A percentile compares a stretch with the other conserved stretches of the same genome.
phyloP scores from a whole-genome alignment of 1,140 invertebrate species.

The Drosophila teissieri region DNA sequence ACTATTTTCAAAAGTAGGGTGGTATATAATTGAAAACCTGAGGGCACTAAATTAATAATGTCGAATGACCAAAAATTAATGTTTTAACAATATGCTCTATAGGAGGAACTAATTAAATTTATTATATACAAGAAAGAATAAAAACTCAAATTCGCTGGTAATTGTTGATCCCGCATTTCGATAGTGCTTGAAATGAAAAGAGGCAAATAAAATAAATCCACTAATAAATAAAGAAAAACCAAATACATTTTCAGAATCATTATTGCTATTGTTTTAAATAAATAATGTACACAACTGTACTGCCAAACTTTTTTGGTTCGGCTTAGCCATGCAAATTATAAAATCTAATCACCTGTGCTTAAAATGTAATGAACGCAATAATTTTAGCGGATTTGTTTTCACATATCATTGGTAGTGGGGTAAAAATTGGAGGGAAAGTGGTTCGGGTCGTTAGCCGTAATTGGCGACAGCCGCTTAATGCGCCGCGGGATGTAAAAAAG shows the following conservation, averaged over 20 bases:
- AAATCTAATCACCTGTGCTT: slow-evolving; percentile 84
- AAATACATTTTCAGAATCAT: slow-evolving; percentile 57
- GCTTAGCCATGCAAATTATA: slow-evolving; percentile 62
- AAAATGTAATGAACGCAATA: slow-evolving; percentile 83
- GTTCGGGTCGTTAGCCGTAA: slow-evolving; percentile 29
- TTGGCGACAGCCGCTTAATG: slow-evolving; percentile 53
- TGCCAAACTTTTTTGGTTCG: slow-evolving; percentile 12
- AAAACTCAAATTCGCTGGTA: slow-evolving; percentile 38
- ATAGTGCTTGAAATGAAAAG: slow-evolving; percentile 47
- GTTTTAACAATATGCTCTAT: neutral
- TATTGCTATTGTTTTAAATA: slow-evolving; percentile 73
- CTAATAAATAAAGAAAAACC: slow-evolving; percentile 67
- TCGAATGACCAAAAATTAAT: slow-evolving; percentile 10
- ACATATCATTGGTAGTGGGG: neutral
- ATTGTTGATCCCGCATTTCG: slow-evolving; percentile 60
- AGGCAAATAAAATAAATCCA: slow-evolving; percentile 45
- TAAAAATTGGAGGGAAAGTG: neutral
- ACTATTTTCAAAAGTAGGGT: slow-evolving; percentile 12
- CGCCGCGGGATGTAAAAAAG: slow-evolving; percentile 17
- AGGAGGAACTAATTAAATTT: slow-evolving; percentile 70
- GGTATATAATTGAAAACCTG: slow-evolving; percentile 37
- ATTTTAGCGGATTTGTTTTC: slow-evolving; percentile 71
- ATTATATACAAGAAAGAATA: slow-evolving; percentile 52
- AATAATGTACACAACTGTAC: slow-evolving; percentile 76
- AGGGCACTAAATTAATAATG: slow-evolving; percentile 40